These are phyloP conservation scores for Sarcophaga caerulescens DNA, from an alignment of 2,888 invertebrate species.

Conservation along the genomic window DNA sequence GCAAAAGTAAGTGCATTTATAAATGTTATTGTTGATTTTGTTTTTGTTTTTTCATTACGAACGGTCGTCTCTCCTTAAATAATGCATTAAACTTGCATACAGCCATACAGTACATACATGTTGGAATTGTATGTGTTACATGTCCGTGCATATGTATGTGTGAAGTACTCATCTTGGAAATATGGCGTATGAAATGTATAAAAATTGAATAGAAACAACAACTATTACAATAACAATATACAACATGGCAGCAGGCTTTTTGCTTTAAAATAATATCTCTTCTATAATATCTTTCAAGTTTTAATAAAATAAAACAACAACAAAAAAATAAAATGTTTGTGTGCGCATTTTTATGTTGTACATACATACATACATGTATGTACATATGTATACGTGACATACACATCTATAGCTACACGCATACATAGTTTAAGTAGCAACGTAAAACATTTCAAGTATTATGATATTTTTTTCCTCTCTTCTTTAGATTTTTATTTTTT, in stretches of 20 bases:
- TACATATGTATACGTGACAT: too few relatives aligned
- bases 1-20: background rate
- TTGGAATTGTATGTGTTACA: too few relatives aligned
- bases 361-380: background rate
- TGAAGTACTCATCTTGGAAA: background rate
- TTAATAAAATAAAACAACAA: constrained; percentile 27
- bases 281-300: constrained; percentile 38
- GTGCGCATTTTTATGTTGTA: constrained; percentile 21
- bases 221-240: constrained; percentile 11
- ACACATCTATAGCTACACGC: too few relatives aligned
- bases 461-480: constrained; percentile 7
- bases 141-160: background rate
- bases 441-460: constrained; percentile 40
- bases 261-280: constrained; percentile 35
- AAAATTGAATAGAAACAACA: constrained; percentile 41
- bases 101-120: background rate
- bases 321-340: constrained; percentile 10
- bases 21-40: background rate
- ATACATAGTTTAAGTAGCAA: constrained; percentile 42
- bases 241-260: constrained; percentile 37
- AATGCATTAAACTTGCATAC: background rate
- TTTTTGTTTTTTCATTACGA: background rate
- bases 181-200: background rate
- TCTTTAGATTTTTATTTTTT: background rate
- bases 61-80: background rate